Conservation (phyloP, 2,888 invertebrate species). For the Synanthedon formicaeformis region DNA sequence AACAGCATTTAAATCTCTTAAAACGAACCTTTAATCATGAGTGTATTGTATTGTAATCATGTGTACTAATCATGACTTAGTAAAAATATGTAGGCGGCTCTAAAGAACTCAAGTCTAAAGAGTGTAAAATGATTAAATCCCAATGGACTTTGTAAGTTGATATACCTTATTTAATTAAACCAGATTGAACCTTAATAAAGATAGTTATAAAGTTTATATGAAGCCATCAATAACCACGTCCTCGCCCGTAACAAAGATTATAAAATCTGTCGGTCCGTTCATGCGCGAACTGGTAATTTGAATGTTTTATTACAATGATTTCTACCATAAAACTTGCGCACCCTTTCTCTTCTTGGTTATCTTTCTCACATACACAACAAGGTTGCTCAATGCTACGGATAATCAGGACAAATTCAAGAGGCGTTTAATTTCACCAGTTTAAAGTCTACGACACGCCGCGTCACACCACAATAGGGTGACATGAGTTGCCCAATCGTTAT, state of each 20-base stretch:
- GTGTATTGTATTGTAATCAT: no score
- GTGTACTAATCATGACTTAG: no score
- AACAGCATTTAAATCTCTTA: no score
- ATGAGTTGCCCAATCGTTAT: slow-evolving; percentile 41
- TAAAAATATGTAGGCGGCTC: no score
- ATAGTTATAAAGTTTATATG: no score
- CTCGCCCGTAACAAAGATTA: neutral
- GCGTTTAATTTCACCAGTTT: slow-evolving; percentile 30
- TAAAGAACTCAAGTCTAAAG: no score
- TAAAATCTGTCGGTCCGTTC: neutral
- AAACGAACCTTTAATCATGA: no score
- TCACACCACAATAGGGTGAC: slow-evolving; percentile 34
- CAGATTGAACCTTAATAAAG: no score
- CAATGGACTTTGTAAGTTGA: no score
- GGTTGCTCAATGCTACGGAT: slow-evolving; percentile 29
- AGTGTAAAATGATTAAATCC: no score
- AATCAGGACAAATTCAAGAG: slow-evolving; percentile 30
- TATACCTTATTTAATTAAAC: no score
- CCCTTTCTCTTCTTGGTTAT: slow-evolving; percentile 7
- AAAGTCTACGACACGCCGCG: slow-evolving; percentile 20
- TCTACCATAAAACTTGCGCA: slow-evolving; percentile 5
- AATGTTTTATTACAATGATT: slow-evolving; percentile 3
- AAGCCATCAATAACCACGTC: neutral
- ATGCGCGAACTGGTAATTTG: neutral
- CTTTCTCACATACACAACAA: slow-evolving; percentile 30